A percentile compares a stretch with the other conserved stretches of the same genome.
These are phyloP conservation scores for Oryctes rhinoceros DNA, from an alignment of 1,140 invertebrate genomes.

Conservation along the genomic window DNA sequence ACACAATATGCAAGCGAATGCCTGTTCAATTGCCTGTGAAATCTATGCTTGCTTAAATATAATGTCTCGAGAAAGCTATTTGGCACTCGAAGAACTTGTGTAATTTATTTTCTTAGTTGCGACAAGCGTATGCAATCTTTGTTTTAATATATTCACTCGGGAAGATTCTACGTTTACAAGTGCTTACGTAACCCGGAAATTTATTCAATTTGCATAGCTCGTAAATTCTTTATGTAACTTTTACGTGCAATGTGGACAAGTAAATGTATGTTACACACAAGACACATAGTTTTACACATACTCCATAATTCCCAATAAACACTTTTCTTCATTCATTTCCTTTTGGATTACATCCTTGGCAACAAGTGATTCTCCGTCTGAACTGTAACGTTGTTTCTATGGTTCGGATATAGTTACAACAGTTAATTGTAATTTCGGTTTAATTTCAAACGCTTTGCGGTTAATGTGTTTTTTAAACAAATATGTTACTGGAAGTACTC, in stretches of 20 bases:
- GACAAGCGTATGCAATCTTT: slow-evolving; percentile 6
- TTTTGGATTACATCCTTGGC: no score
- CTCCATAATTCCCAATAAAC: no score
- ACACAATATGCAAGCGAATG: slow-evolving; percentile 32
- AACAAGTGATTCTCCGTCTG: no score
- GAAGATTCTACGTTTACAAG: slow-evolving; percentile 2
- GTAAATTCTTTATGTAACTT: slow-evolving; percentile 8
- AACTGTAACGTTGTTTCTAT: no score
- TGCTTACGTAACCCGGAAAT: background rate
- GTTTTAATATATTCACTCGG: slow-evolving; percentile 12
- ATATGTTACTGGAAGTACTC: no score
- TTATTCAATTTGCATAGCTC: slow-evolving; percentile 31
- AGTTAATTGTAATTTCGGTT: no score
- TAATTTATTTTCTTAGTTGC: background rate
- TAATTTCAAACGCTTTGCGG: no score
- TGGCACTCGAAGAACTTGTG: slow-evolving; percentile 12
- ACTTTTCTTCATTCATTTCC: no score
- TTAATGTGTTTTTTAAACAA: no score
- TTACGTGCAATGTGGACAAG: background rate
- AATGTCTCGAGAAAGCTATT: slow-evolving; percentile 35
- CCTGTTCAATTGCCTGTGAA: slow-evolving; percentile 39
- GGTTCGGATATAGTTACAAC: no score
- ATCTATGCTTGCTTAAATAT: slow-evolving; percentile 41
- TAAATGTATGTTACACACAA: no score
- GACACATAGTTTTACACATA: no score